Evolutionary conservation across 2,797 vertebrate genomes (phyloP), one percentile per base, ranked within the genome.

Genomic region (Chanos chanos): DNA sequence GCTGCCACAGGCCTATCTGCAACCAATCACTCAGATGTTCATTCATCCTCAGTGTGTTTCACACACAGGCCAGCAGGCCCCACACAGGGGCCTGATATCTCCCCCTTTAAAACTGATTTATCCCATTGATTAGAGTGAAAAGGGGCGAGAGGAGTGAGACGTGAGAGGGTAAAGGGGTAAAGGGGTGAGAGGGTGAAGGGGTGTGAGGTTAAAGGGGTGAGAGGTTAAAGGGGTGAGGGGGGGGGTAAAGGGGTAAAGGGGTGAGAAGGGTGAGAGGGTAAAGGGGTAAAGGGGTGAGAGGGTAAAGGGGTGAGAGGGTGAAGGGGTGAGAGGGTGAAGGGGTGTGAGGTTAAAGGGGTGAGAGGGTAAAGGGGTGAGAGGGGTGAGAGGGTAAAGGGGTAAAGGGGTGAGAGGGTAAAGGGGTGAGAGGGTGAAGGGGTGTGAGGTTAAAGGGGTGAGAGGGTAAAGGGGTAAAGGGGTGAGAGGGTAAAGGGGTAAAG

Each of bases 21-120:
- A 61, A 39, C 58, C 39, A 55, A 72, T 75, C 73, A 75, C 73
- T 75, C 73, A 75, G 55, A 47, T 63, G 66, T 55, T 66, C 45
- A 24, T 61, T 68, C 73, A 72, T 51, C 69, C 66, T 47, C 61
- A 57, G 21, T 55, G 21, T 13, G 49, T 61, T 44, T 22, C 24
- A 44, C 8, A 43, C 34, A 41, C 61, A 34, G 41, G 61, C 57
- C n/a, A 27, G 21, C 15, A 52, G 36, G 4, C 40, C 47, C 34
- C 33, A 40, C 44, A 59, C 45, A 53, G 9, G 15, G 39, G 57
- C n/a, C n/a, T n/a, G n/a, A n/a, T n/a, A n/a, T n/a, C n/a, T n/a
- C n/a, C n/a, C n/a, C n/a, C n/a, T n/a, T n/a, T n/a, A n/a, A n/a
- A n/a, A n/a, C n/a, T n/a, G n/a, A n/a, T n/a, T n/a, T n/a, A n/a